Evolutionary conservation across 2,888 invertebrate genomes (phyloP).

Genomic region (Cantharis lateralis): DNA sequence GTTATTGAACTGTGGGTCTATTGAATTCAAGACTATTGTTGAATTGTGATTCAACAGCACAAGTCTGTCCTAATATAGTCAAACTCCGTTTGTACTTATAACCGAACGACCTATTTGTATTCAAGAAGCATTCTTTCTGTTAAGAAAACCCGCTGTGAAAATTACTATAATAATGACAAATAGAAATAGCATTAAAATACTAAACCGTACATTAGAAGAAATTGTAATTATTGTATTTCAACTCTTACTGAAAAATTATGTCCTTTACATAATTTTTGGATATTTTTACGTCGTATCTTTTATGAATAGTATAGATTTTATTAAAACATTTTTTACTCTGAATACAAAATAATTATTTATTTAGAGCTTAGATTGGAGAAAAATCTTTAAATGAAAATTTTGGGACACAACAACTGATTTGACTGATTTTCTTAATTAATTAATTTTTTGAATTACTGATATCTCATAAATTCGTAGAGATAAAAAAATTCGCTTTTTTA

Average conservation of each 20-base stretch:
- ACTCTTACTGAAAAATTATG: background rate
- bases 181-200: slow-evolving; percentile 11
- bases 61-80: slow-evolving; percentile 34
- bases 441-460: background rate
- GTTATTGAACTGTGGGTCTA: slow-evolving; percentile 33
- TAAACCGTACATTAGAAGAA: background rate
- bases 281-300: background rate
- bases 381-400: too few species aligned
- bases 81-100: slow-evolving; percentile 25
- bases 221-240: background rate
- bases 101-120: slow-evolving; percentile 27
- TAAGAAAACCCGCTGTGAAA: slow-evolving; percentile 32
- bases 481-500: background rate
- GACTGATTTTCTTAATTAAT: background rate
- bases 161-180: slow-evolving; percentile 29
- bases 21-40: slow-evolving; percentile 36
- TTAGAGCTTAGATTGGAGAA: too few species aligned
- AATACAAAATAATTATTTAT: too few species aligned
- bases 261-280: background rate
- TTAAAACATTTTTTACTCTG: too few species aligned
- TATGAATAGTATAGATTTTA: background rate
- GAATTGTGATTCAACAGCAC: slow-evolving; percentile 30
- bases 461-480: background rate
- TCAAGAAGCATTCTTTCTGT: slow-evolving; percentile 25
- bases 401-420: background rate